Percentiles rank a stretch among this genome's conserved stretches.
Conservation (phyloP, 2,888 invertebrate genomes). For the Dryocosmus kuriphilus region DNA sequence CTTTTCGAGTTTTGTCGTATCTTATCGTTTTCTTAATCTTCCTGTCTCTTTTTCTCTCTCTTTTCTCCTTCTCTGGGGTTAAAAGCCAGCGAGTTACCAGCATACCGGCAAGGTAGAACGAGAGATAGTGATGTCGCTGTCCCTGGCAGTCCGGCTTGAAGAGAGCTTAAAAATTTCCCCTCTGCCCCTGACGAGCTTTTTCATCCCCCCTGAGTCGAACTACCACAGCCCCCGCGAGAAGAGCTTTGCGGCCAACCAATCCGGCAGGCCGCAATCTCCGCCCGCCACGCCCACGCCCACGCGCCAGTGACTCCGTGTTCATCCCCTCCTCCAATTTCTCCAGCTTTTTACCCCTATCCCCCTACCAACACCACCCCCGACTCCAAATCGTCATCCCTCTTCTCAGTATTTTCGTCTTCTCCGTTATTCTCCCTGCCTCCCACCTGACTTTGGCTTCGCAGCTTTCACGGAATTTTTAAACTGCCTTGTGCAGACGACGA, state of each 20-base stretch:
- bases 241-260: slow-evolving; percentile 74
- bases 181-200: slow-evolving; percentile 66
- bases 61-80: slow-evolving; percentile 42
- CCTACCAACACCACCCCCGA: slow-evolving; percentile 45
- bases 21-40: slow-evolving; percentile 73
- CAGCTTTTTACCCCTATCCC: slow-evolving; percentile 63
- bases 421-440: slow-evolving; percentile 56
- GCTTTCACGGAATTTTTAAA: slow-evolving; percentile 75
- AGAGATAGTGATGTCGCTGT: slow-evolving; percentile 61
- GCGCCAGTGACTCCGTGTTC: slow-evolving; percentile 69
- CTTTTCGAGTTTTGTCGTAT: slow-evolving; percentile 69
- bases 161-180: slow-evolving; percentile 74
- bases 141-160: slow-evolving; percentile 65
- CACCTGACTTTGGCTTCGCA: slow-evolving; percentile 68
- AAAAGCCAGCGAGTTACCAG: slow-evolving; percentile 44
- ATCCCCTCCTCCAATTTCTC: slow-evolving; percentile 53
- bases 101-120: slow-evolving; percentile 65
- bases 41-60: slow-evolving; percentile 48
- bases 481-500: slow-evolving; percentile 73
- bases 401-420: slow-evolving; percentile 49
- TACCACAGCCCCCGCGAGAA: slow-evolving; percentile 58
- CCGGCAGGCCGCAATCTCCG: slow-evolving; percentile 70
- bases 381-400: slow-evolving; percentile 19
- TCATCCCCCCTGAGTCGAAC: slow-evolving; percentile 55
- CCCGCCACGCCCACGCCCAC: slow-evolving; percentile 75